Evolutionary conservation across 2,797 vertebrate genomes (phyloP).

Genomic region (Hoplostethus atlanticus): DNA sequence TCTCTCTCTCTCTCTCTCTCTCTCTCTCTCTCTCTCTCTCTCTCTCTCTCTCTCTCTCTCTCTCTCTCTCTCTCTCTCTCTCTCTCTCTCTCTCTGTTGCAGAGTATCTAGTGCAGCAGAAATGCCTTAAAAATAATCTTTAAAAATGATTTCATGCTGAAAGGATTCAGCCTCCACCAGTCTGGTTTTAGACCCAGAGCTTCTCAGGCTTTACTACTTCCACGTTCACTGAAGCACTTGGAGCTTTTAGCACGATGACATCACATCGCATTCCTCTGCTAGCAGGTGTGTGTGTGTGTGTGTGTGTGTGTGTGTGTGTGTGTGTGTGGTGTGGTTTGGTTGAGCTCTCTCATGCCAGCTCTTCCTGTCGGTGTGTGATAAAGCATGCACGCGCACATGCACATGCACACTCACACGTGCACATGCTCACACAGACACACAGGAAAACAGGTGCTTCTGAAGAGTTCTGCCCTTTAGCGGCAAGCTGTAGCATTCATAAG

Average conservation of each 20-base stretch:
- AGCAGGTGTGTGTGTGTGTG: conserved; percentile 61
- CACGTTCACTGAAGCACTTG: conserved; percentile 31
- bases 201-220: conserved; percentile 16
- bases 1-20: conserved; percentile 21
- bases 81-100: neutral
- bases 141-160: conserved; percentile 38
- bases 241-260: conserved; percentile 50
- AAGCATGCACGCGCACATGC: conserved; percentile 3
- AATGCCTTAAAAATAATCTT: conserved; percentile 23
- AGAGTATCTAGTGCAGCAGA: conserved; percentile 32
- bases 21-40: no score
- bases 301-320: neutral
- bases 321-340: conserved; percentile 4
- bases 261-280: conserved; percentile 59
- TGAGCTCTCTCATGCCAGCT: conserved; percentile 6
- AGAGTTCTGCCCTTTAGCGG: conserved; percentile 1
- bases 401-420: conserved; percentile 17
- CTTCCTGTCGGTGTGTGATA: conserved; percentile 9
- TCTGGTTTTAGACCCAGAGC: conserved; percentile 18
- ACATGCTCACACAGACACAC: conserved; percentile 19
- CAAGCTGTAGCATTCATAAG: conserved; percentile 15
- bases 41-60: no score
- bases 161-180: conserved; percentile 26
- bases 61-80: no score
- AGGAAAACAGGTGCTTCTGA: conserved; percentile 45